phyloP scores from a whole-genome alignment of 2,113 vertebrate genomes.

The Hippolais icterina region DNA sequence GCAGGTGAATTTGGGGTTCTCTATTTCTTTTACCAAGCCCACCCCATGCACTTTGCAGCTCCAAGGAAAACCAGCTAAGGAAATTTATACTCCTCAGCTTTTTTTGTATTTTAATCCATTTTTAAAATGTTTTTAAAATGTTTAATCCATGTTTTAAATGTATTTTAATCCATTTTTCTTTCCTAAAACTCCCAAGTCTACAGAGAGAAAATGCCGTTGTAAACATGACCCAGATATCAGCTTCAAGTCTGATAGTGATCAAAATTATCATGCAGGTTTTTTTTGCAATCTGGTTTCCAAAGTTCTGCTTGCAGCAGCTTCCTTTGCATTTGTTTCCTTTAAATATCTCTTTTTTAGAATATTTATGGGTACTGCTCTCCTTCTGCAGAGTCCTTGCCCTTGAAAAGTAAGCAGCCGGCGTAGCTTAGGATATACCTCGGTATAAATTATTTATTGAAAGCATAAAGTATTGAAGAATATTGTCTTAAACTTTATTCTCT shows the following conservation, averaged over 20 bases:
- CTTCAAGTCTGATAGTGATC: conserved; percentile 11
- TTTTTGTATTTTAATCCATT: neutral
- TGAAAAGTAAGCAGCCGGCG: neutral
- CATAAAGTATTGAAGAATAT: conserved; percentile 57
- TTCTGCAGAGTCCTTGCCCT: neutral
- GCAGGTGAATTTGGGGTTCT: neutral
- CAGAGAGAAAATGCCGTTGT: neutral
- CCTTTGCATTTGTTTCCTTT: conserved; percentile 10
- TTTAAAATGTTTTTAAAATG: no score
- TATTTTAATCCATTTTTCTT: neutral
- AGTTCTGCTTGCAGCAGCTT: neutral
- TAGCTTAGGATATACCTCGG: neutral
- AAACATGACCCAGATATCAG: conserved; percentile 42
- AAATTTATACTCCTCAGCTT: neutral
- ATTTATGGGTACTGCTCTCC: conserved; percentile 23
- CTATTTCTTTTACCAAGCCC: neutral
- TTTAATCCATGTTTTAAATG: no score
- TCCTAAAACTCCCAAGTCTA: neutral
- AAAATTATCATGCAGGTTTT: conserved; percentile 12
- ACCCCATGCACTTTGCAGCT: neutral
- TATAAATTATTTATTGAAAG: conserved; percentile 49
- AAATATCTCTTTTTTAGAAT: conserved; percentile 32
- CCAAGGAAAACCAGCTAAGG: neutral
- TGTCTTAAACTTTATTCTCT: conserved; percentile 52
- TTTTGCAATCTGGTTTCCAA: conserved; percentile 12